Base-by-base conservation (phyloP, 1,140 invertebrate species). In the Hyposmocoma kahamanoa region DNA sequence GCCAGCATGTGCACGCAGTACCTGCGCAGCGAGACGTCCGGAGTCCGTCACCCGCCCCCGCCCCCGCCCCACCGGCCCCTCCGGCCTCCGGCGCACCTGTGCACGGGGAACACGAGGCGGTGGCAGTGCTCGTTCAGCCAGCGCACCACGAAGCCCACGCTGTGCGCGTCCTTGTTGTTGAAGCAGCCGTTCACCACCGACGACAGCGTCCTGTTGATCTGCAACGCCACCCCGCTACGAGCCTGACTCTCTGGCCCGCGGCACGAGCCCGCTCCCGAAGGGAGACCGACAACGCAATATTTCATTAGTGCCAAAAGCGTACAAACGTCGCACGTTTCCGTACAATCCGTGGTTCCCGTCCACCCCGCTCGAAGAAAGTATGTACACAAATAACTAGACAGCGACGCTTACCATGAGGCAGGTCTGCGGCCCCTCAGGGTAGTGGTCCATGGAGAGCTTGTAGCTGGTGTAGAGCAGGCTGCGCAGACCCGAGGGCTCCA, bases 101-200 rank as follows among this genome's bases (percentile, higher is more conserved):
- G 94, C n/a, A 96, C 85, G 0, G 93, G 90, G 13, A 92, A 83
- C 9, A 95, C 87, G 13, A 95, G 82, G 36, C 93, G 86, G 17
- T 93, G 92, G 58, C 92, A 92, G 84, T 96, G 91, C 54, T 91
- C 88, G 54, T 90, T 89, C 11, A 96, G 86, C 94, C 94, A 96
- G 70, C 94, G 93, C 22, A 90, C 89, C 19, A 95, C 90, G 66
- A 90, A 96, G 54, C 90, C 90, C 0, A 90, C 82, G 20, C 93
- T 94, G 50, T 96, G 87, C 30, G 84, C 87, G 36, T 91, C 88
- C 83, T 95, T 95, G 18, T 90, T 90, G 70, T 95, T 93, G 81
- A 95, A 96, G 72, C 93, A 94, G 17, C 92, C 92, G 50, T 90
- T 89, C 34, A 93, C 88, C 21, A 94, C 91, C 4, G 93, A 89